Conservation (phyloP, 2,797 vertebrate genomes). For the Cuculus canorus region DNA sequence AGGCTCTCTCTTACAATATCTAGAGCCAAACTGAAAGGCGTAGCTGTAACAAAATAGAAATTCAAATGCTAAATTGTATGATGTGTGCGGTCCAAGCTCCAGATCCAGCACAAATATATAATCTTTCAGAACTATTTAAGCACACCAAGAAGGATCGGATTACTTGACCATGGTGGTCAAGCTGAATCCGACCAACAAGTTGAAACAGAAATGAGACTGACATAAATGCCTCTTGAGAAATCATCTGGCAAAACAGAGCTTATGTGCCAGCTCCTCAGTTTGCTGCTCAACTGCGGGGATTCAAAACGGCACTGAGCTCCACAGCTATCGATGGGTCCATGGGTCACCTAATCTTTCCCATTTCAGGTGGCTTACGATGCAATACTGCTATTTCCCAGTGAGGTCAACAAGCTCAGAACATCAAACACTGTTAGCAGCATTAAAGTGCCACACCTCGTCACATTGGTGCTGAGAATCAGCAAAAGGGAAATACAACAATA, state of each 20-base stretch:
- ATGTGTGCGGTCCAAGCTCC: not conserved
- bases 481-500: not conserved
- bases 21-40: not conserved
- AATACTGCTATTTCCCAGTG: not conserved
- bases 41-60: not conserved
- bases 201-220: not conserved
- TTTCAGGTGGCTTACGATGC: not conserved
- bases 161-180: not conserved
- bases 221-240: not conserved
- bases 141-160: not conserved
- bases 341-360: not conserved
- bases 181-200: not conserved
- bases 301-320: not conserved
- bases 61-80: not conserved
- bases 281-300: not conserved
- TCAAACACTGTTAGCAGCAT: not conserved
- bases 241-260: not conserved
- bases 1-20: not conserved
- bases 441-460: not conserved
- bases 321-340: accelerated
- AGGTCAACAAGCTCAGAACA: not conserved
- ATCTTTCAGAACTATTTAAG: not conserved
- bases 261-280: not conserved
- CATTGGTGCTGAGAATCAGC: not conserved
- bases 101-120: not conserved